These are phyloP conservation scores for Heliconius charithonia DNA, from an alignment of 2,888 invertebrate species.

Conservation along the genomic window DNA sequence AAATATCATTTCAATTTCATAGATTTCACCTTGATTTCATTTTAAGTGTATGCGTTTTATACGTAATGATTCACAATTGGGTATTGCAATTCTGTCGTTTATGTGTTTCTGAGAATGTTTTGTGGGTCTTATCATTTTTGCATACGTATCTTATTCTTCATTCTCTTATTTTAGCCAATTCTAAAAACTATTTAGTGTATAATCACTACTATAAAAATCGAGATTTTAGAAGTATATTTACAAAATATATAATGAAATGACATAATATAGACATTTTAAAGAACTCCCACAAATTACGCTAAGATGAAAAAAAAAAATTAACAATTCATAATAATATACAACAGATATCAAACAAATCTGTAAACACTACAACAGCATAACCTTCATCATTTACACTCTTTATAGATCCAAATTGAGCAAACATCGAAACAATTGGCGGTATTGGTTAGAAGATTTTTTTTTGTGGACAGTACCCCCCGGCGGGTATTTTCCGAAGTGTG, in stretches of 20 bases:
- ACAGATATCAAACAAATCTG: not conserved
- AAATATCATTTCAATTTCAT: not conserved
- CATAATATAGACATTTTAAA: not conserved
- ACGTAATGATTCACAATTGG: not conserved
- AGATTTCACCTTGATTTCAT: not conserved
- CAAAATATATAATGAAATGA: too few species aligned
- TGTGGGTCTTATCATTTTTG: too few species aligned
- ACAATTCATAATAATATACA: not conserved
- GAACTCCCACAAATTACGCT: not conserved
- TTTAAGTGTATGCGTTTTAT: not conserved
- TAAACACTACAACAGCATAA: not conserved
- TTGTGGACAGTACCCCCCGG: constrained; percentile 69
- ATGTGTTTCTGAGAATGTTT: not conserved
- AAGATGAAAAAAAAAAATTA: not conserved
- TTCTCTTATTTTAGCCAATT: not conserved
- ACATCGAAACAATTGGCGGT: constrained; percentile 41
- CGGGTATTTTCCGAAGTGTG: constrained; percentile 75
- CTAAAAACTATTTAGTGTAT: too few species aligned
- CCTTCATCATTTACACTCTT: constrained; percentile 27
- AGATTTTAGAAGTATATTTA: too few species aligned
- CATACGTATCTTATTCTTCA: too few species aligned
- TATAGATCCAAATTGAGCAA: constrained; percentile 37
- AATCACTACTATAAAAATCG: too few species aligned
- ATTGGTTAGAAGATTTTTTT: constrained; percentile 47
- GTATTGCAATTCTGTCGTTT: not conserved